These are phyloP conservation scores for Bergia puertoricense DNA, from an alignment of 92 coral and sea anemone species.

Conservation along the genomic window DNA sequence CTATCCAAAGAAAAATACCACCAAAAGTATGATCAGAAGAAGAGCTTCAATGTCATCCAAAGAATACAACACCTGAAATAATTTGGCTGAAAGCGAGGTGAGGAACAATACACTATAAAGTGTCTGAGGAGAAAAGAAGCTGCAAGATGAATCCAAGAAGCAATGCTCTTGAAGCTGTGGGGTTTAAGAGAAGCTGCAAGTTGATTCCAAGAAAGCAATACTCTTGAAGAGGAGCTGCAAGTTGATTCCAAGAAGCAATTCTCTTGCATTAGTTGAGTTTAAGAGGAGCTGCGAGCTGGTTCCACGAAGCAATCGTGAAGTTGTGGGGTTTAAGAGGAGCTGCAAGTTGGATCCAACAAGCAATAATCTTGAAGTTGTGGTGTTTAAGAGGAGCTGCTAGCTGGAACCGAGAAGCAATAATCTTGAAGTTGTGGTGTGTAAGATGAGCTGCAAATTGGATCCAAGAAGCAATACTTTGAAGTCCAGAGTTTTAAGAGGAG, in stretches of 20 bases:
- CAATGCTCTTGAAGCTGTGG: not conserved
- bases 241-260: not conserved
- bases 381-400: not conserved
- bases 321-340: not conserved
- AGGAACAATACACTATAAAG: no score
- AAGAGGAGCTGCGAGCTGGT: no score
- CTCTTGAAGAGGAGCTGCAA: not conserved
- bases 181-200: not conserved
- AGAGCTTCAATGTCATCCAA: not conserved
- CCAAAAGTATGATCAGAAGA: not conserved
- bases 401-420: not conserved
- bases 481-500: no score
- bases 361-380: not conserved
- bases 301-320: not conserved
- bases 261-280: not conserved
- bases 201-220: not conserved
- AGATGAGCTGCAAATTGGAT: no score
- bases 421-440: not conserved
- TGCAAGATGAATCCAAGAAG: not conserved
- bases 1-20: not conserved
- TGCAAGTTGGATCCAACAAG: no score
- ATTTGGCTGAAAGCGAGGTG: not conserved
- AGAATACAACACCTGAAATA: not conserved
- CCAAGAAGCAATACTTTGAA: no score
- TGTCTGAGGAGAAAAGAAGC: not conserved